Evolutionary conservation across 2,888 invertebrate genomes (phyloP).

Genomic region (Drosophila kokeensis): DNA sequence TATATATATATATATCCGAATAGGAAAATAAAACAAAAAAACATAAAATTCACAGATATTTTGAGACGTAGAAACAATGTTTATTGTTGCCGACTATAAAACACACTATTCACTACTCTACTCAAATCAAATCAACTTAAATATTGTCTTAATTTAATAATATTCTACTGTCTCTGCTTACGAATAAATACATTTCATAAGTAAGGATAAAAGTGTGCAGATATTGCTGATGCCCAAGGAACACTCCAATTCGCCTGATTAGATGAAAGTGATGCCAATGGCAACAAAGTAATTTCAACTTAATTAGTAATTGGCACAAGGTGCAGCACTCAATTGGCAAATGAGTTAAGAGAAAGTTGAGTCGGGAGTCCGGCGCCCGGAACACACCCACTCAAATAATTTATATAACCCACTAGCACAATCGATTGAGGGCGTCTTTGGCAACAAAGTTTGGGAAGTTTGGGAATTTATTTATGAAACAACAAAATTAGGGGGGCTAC

Average conservation of each 20-base stretch:
- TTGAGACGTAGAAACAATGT: neutral
- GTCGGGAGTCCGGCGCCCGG: neutral
- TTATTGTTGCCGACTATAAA: neutral
- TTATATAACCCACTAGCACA: constrained; percentile 11
- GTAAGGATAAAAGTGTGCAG: neutral
- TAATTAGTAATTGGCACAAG: constrained; percentile 7
- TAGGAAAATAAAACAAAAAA: neutral
- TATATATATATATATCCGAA: neutral
- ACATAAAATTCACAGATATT: too few species aligned
- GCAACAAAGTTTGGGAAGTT: neutral
- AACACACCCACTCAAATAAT: constrained; percentile 14
- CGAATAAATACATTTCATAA: neutral
- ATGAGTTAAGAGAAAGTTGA: neutral
- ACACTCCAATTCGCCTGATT: constrained; percentile 13
- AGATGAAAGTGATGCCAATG: constrained; percentile 2
- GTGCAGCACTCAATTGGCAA: constrained; percentile 23
- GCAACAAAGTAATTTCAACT: constrained; percentile 4
- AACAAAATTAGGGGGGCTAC: neutral
- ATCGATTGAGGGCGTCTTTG: neutral
- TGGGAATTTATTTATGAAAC: neutral
- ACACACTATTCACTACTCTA: neutral
- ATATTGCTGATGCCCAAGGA: neutral
- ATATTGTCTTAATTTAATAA: neutral
- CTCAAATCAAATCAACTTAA: neutral
- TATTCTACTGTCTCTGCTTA: neutral